Evolutionary conservation across 2,797 vertebrate genomes (phyloP).

Genomic region (Sternarchorhynchus goeldii): DNA sequence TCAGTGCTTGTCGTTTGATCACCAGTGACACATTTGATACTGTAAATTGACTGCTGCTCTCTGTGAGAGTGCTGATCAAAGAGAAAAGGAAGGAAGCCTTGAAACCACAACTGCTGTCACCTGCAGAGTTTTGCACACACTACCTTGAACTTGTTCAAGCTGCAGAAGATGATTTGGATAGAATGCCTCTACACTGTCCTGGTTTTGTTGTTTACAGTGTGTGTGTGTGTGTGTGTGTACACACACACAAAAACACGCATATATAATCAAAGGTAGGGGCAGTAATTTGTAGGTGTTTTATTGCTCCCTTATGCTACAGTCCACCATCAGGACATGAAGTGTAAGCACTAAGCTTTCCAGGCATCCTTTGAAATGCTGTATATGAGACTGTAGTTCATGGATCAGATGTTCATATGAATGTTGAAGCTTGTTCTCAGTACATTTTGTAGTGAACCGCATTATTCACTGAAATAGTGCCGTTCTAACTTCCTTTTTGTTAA

Average conservation of each 20-base stretch:
- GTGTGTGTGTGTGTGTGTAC: background rate
- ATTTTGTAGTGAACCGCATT: background rate
- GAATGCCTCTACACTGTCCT: background rate
- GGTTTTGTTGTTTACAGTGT: slow-evolving; percentile 1
- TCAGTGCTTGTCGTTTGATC: slow-evolving; percentile 24
- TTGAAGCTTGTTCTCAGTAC: background rate
- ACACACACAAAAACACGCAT: slow-evolving; percentile 3
- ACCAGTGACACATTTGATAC: background rate
- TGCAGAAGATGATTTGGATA: background rate
- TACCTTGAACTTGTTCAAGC: slow-evolving; percentile 13
- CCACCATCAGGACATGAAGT: background rate
- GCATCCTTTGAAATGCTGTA: slow-evolving; percentile 4
- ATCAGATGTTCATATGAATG: background rate
- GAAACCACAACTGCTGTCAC: background rate
- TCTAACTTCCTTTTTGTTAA: background rate
- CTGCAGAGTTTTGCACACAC: slow-evolving; percentile 10
- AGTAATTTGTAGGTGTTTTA: background rate
- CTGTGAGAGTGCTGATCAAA: slow-evolving; percentile 48
- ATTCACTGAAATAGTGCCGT: background rate
- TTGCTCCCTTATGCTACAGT: background rate
- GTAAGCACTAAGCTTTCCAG: background rate
- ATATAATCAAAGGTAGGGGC: background rate
- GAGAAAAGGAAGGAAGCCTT: slow-evolving; percentile 1
- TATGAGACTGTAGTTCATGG: slow-evolving; percentile 9
- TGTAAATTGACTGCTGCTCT: slow-evolving; percentile 49